These are phyloP conservation scores for Oceanodroma leucorhoa DNA, from an alignment of 2,797 vertebrate species.

Conservation along the genomic window DNA sequence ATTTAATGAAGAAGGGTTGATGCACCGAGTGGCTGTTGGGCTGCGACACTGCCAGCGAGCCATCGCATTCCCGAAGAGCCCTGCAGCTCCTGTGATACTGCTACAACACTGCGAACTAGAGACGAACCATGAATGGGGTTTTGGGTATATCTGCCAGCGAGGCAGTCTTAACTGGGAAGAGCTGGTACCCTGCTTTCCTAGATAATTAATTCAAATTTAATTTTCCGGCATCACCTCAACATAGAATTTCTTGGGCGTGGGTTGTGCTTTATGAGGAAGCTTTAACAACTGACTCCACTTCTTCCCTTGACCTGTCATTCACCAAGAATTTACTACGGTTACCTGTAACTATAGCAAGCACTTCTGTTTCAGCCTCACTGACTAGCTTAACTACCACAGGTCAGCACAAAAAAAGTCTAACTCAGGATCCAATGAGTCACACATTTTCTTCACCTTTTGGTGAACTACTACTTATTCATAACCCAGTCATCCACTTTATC, in stretches of 20 bases:
- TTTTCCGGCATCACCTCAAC: neutral
- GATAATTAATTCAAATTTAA: neutral
- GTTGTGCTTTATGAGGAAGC: neutral
- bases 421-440: slow-evolving; percentile 16
- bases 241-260: neutral
- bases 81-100: neutral
- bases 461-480: slow-evolving; percentile 59
- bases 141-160: neutral
- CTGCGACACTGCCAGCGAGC: neutral
- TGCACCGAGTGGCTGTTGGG: neutral
- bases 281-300: neutral
- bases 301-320: neutral
- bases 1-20: neutral
- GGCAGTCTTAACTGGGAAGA: neutral
- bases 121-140: neutral
- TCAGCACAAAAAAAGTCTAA: slow-evolving; percentile 25
- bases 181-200: neutral
- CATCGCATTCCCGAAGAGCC: neutral
- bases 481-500: slow-evolving; percentile 31
- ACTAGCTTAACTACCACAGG: neutral
- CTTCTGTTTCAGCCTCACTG: neutral
- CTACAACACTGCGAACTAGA: accelerated
- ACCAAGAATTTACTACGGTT: neutral
- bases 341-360: neutral
- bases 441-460: slow-evolving; percentile 41